Evolutionary conservation across 2,888 invertebrate genomes (phyloP).

Genomic region (Orthonychiurus folsomi): DNA sequence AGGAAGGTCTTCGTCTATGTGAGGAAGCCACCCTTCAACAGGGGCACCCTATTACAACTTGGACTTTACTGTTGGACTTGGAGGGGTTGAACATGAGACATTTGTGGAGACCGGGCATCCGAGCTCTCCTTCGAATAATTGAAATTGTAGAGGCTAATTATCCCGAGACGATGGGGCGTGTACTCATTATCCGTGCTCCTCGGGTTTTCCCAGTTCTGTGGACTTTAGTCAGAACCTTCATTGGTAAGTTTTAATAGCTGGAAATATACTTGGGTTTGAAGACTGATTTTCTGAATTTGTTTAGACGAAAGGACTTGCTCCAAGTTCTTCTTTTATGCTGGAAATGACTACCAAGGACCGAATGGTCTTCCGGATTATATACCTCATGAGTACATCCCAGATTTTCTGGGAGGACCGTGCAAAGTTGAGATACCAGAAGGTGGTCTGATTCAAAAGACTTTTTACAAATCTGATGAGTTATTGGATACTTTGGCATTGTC

Average conservation of each 20-base stretch:
- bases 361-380: slow-evolving; percentile 80
- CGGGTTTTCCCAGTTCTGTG: slow-evolving; percentile 89
- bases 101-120: slow-evolving; percentile 86
- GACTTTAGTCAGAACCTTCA: slow-evolving; percentile 90
- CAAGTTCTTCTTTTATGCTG: slow-evolving; percentile 85
- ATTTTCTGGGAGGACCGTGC: slow-evolving; percentile 83
- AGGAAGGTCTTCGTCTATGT: slow-evolving; percentile 77
- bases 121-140: slow-evolving; percentile 56
- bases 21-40: slow-evolving; percentile 70
- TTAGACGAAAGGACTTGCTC: slow-evolving; percentile 82
- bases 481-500: slow-evolving; percentile 47
- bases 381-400: slow-evolving; percentile 73
- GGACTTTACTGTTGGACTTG: slow-evolving; percentile 83
- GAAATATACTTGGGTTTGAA: too few species aligned
- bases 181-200: slow-evolving; percentile 82
- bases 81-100: slow-evolving; percentile 93
- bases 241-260: slow-evolving; percentile 57
- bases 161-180: slow-evolving; percentile 79
- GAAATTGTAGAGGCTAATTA: slow-evolving; percentile 88
- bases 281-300: slow-evolving; percentile 25
- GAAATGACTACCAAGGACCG: slow-evolving; percentile 70
- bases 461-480: slow-evolving; percentile 60
- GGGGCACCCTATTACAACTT: slow-evolving; percentile 76
- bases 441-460: slow-evolving; percentile 75
- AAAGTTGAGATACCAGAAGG: slow-evolving; percentile 77